Conservation (phyloP, 64 coral and sea anemone species). For the Porites australiensis region DNA sequence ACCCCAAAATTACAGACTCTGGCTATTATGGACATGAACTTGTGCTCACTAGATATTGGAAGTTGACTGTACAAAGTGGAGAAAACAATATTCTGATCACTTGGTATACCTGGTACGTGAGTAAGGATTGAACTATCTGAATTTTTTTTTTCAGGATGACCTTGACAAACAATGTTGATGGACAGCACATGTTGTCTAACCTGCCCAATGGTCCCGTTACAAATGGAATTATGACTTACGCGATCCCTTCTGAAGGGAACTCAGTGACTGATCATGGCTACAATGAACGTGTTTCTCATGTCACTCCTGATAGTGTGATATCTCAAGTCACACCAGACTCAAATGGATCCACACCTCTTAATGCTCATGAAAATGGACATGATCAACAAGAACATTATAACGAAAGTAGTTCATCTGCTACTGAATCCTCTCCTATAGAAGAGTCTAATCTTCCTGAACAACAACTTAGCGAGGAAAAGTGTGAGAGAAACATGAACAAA, state of each 20-base stretch:
- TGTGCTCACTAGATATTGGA: too few relatives aligned
- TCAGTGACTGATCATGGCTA: constrained; percentile 25
- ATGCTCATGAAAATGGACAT: constrained; percentile 23
- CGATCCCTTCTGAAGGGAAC: constrained; percentile 31
- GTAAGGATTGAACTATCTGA: not conserved
- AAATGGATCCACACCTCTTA: constrained; percentile 20
- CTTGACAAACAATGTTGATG: constrained; percentile 62
- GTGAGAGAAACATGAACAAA: not conserved
- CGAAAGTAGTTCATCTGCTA: not conserved
- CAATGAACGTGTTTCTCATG: constrained; percentile 17
- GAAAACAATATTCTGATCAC: too few relatives aligned
- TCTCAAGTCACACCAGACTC: constrained; percentile 5
- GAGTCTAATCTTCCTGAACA: not conserved
- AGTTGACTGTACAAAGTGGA: too few relatives aligned
- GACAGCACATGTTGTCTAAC: constrained; percentile 42
- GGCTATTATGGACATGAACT: too few relatives aligned
- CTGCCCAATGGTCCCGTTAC: constrained; percentile 74
- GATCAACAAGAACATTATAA: not conserved
- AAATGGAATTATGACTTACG: constrained; percentile 67
- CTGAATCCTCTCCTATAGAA: not conserved
- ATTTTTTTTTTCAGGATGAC: not conserved
- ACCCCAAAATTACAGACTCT: too few relatives aligned
- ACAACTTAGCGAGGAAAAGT: constrained; percentile 1
- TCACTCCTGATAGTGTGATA: constrained; percentile 3
- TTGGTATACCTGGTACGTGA: too few relatives aligned